A percentile compares a stretch with the other conserved stretches of the same genome.
Evolutionary conservation across 2,797 vertebrate genomes (phyloP).

Genomic region (Brotula barbata): DNA sequence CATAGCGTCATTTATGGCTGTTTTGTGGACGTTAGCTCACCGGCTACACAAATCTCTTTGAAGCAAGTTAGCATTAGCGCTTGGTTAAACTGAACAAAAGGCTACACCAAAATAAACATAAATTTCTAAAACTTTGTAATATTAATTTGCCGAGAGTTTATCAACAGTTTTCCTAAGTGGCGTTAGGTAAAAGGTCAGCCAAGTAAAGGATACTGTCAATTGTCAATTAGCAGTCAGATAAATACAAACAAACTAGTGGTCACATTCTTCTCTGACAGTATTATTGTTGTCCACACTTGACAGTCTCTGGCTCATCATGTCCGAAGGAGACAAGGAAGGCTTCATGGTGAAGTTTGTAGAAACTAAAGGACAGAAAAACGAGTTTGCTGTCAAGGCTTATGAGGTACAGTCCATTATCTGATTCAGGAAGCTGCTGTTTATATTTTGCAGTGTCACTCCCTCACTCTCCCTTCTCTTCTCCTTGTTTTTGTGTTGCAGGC

Average conservation of each 20-base stretch:
- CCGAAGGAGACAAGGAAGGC: constrained; percentile 74
- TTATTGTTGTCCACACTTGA: too few species aligned
- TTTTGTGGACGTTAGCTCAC: constrained; percentile 8
- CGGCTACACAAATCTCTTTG: not conserved
- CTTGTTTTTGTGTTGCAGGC: constrained; percentile 73
- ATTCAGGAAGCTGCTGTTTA: not conserved
- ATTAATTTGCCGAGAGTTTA: not conserved
- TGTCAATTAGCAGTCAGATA: not conserved
- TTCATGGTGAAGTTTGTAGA: constrained; percentile 94
- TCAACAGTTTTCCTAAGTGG: not conserved
- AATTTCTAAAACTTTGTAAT: not conserved
- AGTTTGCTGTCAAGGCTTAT: constrained; percentile 85
- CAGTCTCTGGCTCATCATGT: constrained; percentile 77
- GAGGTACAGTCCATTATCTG: constrained; percentile 78
- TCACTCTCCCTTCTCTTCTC: not conserved
- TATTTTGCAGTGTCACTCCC: not conserved
- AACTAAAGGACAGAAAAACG: constrained; percentile 73
- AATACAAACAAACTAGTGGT: too few species aligned
- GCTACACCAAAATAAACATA: not conserved
- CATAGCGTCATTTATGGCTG: not conserved
- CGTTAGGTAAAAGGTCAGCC: constrained; percentile 17
- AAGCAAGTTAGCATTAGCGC: not conserved
- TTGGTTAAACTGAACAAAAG: not conserved
- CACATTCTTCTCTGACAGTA: too few species aligned
- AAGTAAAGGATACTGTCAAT: not conserved